These are phyloP conservation scores for Metacarcinus magister DNA, from an alignment of 2,888 invertebrate species.

Conservation along the genomic window DNA sequence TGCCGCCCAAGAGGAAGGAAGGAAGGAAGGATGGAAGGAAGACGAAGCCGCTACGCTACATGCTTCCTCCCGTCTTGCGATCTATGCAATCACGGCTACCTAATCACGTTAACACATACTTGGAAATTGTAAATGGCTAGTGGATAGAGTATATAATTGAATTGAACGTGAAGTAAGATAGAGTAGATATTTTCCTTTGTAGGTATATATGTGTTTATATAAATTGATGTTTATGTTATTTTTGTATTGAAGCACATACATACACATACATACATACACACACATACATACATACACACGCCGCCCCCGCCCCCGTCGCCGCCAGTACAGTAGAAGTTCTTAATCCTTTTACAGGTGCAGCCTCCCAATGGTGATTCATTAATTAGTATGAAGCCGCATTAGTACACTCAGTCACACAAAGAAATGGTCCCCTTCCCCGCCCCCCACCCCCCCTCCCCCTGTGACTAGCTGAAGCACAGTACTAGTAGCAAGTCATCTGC, in stretches of 20 bases:
- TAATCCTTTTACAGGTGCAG: neutral
- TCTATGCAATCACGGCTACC: neutral
- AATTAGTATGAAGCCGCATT: neutral
- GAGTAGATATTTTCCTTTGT: no score
- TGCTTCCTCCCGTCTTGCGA: neutral
- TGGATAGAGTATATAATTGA: neutral
- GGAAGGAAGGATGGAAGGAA: no score
- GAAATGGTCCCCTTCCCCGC: no score
- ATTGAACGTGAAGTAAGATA: no score
- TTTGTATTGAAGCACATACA: no score
- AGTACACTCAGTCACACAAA: neutral
- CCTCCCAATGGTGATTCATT: neutral
- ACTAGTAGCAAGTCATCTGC: neutral
- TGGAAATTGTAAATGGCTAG: neutral
- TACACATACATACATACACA: no score
- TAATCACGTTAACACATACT: constrained; percentile 1
- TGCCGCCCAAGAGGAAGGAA: neutral
- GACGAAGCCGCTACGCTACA: neutral
- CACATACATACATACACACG: no score
- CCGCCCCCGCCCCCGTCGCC: no score
- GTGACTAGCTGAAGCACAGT: no score
- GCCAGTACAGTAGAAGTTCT: neutral
- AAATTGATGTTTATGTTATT: no score
- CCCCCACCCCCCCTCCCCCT: no score
- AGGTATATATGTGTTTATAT: neutral